Base-by-base conservation (phyloP, 2,797 vertebrate genomes). In the Oreortyx pictus region DNA sequence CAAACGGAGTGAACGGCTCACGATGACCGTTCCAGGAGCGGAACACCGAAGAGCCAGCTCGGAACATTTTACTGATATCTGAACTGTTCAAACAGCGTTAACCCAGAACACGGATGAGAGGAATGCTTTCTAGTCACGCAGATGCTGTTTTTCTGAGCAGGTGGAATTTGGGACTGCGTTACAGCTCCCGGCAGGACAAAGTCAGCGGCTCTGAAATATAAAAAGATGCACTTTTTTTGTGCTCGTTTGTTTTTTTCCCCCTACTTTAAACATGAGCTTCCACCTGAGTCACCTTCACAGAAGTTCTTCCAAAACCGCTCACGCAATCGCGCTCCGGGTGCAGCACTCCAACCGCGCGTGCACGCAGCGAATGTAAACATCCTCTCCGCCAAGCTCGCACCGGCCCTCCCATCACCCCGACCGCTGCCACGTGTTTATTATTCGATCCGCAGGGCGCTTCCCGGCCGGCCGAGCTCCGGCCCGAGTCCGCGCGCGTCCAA, bases 201-300 rank as follows among this genome's bases (percentile, higher is more conserved):
- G 37, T 29, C 35, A 76, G 44, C 0, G 31, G 12, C 0, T 29
- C 15, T 9, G 10, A 19, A 85, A 77, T 4, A 67, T 2, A 59
- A 37, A 29, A 25, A 23, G 6, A 19, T 0, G 29, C 4, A 29
- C 3, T 27, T 2, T 25, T 17, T 9, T 7, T 37, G 37, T 10
- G 37, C 37, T 37, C 11, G 37, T 37, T 37, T 37, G 37, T 37
- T 37, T 11, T 47, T 37, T 39, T 5, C 12, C 39, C 39, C 11
- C 39, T 29, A 20, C 29, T 56, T 59, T 6, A 35, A 50, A 50
- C 2, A n/a, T 3, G 4, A 22, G 11, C 29, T 19, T 25, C 37
- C 31, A 18, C 24, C 70, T 8, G 16, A n/a, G 19, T 3, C 12
- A 5, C 35, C 39, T 76, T 82, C 33, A 6, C 9, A 4, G 8